Evolutionary conservation across 2,888 invertebrate genomes (phyloP), one percentile per base, ranked within the genome.

Genomic region (Rhingia rostrata): DNA sequence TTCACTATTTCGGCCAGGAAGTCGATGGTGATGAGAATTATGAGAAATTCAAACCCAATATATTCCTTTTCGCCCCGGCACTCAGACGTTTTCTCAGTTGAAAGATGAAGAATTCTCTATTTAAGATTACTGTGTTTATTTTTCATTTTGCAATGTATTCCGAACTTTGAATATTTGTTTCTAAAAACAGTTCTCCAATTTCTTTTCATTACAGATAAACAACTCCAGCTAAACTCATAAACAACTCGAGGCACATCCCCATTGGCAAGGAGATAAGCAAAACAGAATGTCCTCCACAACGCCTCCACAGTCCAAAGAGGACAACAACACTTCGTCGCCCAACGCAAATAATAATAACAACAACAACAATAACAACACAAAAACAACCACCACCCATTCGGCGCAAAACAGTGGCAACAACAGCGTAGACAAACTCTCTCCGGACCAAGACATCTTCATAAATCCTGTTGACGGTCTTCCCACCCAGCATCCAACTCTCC

Each of bases 401-500:
- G 88, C 87, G 60, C 88, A 89, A 69, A 89, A 87, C 67, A 88
- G 86, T 6, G 88, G 88, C 53, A 88, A 86, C 37, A 89, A 89
- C 66, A 90, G 89, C 85, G 88, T 89, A 33, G 88, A 90, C 73
- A 91, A 90, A 87, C 86, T 90, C 30, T 93, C 93, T 87, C 90
- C 91, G 89, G 94, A 93, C 91, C 95, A 95, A 89, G 94, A 96
- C 90, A 95, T 97, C 88, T 97, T 95, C 89, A 97, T 97, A 88
- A 97, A 97, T 90, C 94, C 94, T 89, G 95, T 96, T 87, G 97
- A 97, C 92, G 97, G 97, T 51, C 93, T 97, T 91, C 96, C 97
- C 74, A 96, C 95, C 90, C 93, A 96, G 87, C 97, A 97, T 92
- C 96, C 96, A 1, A 95, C 96, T 90, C 93, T 95, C 87, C 93